phyloP scores from a whole-genome alignment of 2,888 invertebrate genomes.

The Oscheius onirici region DNA sequence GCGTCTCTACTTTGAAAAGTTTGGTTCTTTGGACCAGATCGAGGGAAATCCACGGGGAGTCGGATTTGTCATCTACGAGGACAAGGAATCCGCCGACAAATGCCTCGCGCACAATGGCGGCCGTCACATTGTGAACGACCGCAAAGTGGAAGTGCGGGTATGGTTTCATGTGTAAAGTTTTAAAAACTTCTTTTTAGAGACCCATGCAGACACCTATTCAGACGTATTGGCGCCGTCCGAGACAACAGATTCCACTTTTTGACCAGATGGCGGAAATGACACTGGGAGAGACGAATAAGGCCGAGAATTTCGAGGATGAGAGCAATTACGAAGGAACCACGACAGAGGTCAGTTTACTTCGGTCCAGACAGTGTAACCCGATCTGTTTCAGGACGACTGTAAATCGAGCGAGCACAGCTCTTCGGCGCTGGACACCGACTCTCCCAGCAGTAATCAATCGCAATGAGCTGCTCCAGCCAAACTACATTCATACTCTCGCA shows the following conservation, averaged over 20 bases:
- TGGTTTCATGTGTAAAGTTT: neutral
- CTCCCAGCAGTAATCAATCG: slow-evolving; percentile 28
- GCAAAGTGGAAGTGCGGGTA: slow-evolving; percentile 50
- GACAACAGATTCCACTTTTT: slow-evolving; percentile 23
- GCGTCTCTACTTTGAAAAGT: slow-evolving; percentile 66
- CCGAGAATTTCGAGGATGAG: slow-evolving; percentile 45
- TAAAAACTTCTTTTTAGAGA: neutral
- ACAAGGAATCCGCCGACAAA: slow-evolving; percentile 59
- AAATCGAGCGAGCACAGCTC: slow-evolving; percentile 32
- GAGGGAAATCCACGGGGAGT: slow-evolving; percentile 69
- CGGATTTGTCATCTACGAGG: slow-evolving; percentile 69
- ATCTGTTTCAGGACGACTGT: slow-evolving; percentile 32
- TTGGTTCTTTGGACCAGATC: slow-evolving; percentile 67
- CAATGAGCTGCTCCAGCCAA: slow-evolving; percentile 4
- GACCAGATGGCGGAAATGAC: slow-evolving; percentile 25
- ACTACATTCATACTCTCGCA: neutral
- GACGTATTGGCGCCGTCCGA: slow-evolving; percentile 29
- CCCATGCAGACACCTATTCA: neutral
- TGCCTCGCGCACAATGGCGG: slow-evolving; percentile 54
- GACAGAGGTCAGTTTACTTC: slow-evolving; percentile 39
- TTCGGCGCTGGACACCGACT: slow-evolving; percentile 29
- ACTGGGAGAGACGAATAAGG: slow-evolving; percentile 7
- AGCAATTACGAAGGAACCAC: slow-evolving; percentile 57
- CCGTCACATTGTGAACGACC: slow-evolving; percentile 54
- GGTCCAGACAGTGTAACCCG: neutral